A percentile compares a stretch with the other conserved stretches of the same genome.
Evolutionary conservation across 2,113 vertebrate genomes (phyloP).

Genomic region (Australoheros scitulus): DNA sequence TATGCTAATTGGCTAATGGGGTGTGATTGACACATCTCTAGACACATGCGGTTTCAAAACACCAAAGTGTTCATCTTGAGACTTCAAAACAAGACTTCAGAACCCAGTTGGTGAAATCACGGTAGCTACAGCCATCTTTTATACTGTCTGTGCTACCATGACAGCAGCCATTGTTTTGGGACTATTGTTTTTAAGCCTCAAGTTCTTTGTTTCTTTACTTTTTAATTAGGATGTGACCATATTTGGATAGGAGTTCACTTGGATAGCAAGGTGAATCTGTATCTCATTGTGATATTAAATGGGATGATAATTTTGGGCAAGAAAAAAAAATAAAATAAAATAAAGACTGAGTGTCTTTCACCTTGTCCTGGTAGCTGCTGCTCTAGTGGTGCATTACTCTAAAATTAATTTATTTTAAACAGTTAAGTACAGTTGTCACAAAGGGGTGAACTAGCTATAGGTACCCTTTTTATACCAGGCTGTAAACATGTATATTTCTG

Average conservation of each 20-base stretch:
- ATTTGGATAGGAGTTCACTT: background rate
- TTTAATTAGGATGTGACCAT: background rate
- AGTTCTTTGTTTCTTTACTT: background rate
- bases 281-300: background rate
- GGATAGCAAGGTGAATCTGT: background rate
- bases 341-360: background rate
- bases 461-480: background rate
- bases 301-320: background rate
- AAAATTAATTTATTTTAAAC: background rate
- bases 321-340: fast-evolving
- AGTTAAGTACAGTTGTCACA: background rate
- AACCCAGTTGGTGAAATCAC: background rate
- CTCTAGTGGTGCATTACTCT: background rate
- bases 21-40: too few species aligned
- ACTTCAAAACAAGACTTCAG: background rate
- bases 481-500: background rate
- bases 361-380: background rate
- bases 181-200: background rate
- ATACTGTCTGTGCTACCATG: background rate
- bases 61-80: background rate
- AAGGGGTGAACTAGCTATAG: background rate
- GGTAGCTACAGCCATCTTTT: background rate
- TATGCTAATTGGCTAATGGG: too few species aligned
- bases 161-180: background rate
- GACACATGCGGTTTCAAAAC: too few species aligned